Base-by-base conservation (phyloP, 2,888 invertebrate genomes). In the Pheosia tremula region DNA sequence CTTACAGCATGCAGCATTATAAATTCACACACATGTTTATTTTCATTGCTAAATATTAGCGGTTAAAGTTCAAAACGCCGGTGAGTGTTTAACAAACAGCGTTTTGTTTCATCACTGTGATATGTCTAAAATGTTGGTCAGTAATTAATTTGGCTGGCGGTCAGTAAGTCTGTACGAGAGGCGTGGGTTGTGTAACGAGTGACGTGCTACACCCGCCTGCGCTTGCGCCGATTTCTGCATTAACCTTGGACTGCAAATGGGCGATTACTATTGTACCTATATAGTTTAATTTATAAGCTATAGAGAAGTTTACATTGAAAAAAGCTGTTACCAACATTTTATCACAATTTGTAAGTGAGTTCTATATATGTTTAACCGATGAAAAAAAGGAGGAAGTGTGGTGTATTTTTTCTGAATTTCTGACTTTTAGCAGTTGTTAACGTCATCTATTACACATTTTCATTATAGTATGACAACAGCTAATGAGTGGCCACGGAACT, bases 231-330 rank as follows among this genome's bases (percentile, higher is more conserved):
- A 74, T 82, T 81, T 79, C 81, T 81, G 81, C 77, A 72, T 67
- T 84, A 82, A 85, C 88, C 88, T 88, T 88, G 88, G 80, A 78
- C 76, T 72, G 74, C 76, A 71, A 76, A 72, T 69, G 66, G 69
- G 60, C 63, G 65, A 24, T 61, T 55, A 57, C 57, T 55, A 62
- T 53, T 24, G 24, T 52, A 65, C 62, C n/a, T n/a, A 66, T 67
- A 50, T 76, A 75, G 74, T 67, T 55, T 63, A 74, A 76, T 61
- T 64, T 61, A 66, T 54, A 73, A 61, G 68, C 60, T 62, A 58
- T 64, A 36, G 66, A 39, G 37, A 59, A 24, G 2, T 24, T 24
- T 24, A 24, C 24, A 24, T 24, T 24, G 24, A 24, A 24, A 24
- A 24, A 24, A 24, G 24, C 24, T 24, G 24, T 24, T 24, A 24